Conservation (phyloP, 2,113 vertebrate species). For the Trachemys scripta region DNA sequence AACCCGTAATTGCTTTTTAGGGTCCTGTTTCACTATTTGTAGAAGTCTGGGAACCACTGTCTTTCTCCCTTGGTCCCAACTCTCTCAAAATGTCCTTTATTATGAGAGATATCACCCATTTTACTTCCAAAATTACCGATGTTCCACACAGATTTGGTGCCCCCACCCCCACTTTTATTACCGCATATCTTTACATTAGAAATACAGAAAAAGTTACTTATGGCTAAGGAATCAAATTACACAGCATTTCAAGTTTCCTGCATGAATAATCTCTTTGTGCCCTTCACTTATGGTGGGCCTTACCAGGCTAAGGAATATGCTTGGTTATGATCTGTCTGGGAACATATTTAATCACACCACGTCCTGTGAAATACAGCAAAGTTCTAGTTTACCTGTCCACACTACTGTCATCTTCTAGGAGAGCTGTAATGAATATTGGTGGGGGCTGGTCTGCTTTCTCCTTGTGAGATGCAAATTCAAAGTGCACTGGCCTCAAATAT, state of each 20-base stretch:
- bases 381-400: conserved; percentile 78
- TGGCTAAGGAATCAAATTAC: not conserved
- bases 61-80: not conserved
- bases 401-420: conserved; percentile 71
- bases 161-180: not conserved
- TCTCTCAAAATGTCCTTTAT: not conserved
- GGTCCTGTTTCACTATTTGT: rapidly evolving
- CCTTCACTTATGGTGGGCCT: not conserved
- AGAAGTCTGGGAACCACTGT: not conserved
- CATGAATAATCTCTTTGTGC: not conserved
- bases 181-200: not conserved
- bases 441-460: conserved; percentile 63
- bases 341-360: not conserved
- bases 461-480: conserved; percentile 77
- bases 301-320: not conserved
- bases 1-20: not conserved
- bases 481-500: conserved; percentile 78
- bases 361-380: not conserved
- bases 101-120: not conserved
- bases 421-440: conserved; percentile 75
- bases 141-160: not conserved
- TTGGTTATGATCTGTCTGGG: not conserved
- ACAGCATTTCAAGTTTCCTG: not conserved
- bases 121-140: not conserved
- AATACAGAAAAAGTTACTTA: not conserved